phyloP scores from a whole-genome alignment of 92 coral and sea anemone species.

The Palythoa heliodiscus region DNA sequence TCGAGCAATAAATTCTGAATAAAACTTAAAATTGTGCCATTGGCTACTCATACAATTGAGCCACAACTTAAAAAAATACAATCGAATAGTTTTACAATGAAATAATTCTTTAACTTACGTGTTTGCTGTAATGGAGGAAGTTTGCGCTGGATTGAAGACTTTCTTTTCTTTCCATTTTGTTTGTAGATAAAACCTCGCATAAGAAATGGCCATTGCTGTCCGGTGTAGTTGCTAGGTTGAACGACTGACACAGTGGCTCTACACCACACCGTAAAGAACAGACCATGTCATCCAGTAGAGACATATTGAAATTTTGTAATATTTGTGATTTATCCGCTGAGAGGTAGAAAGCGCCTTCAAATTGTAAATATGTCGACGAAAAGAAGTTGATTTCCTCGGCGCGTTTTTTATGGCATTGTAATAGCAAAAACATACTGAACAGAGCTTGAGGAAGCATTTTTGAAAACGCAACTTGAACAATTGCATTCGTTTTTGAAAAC shows the following conservation, averaged over 20 bases:
- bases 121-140: slow-evolving; percentile 24
- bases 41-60: no score
- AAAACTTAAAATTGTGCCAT: no score
- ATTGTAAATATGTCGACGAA: slow-evolving; percentile 8
- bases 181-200: slow-evolving; percentile 21
- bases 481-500: no score
- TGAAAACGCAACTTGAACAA: not conserved
- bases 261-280: not conserved
- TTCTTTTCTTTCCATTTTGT: not conserved
- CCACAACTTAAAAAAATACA: no score
- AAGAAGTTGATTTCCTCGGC: not conserved
- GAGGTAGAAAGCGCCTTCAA: slow-evolving; percentile 17
- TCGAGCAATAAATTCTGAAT: no score
- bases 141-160: not conserved
- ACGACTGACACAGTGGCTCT: not conserved
- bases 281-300: not conserved
- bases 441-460: not conserved
- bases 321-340: not conserved
- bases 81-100: no score
- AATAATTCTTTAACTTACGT: slow-evolving; percentile 17
- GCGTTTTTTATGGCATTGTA: not conserved
- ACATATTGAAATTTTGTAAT: not conserved
- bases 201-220: slow-evolving; percentile 9
- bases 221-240: slow-evolving; percentile 14
- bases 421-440: not conserved